Conservation (phyloP, 2,797 vertebrate species). For the Sphenopsis melanotis region DNA sequence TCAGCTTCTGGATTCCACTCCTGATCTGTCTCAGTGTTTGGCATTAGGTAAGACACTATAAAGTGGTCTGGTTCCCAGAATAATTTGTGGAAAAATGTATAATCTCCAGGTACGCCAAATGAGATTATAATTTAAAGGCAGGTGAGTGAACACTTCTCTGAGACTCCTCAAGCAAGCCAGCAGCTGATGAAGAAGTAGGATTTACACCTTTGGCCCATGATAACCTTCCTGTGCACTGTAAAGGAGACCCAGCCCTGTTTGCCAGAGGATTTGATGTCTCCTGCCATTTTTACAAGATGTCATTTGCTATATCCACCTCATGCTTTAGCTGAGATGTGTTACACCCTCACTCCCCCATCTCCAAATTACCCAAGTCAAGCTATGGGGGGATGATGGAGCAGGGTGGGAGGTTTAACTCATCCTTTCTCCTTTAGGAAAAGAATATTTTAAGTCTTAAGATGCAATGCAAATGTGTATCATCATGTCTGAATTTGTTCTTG, state of each 20-base stretch:
- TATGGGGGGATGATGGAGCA: background rate
- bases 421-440: background rate
- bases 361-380: background rate
- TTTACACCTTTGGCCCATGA: background rate
- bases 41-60: background rate
- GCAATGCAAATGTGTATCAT: fast-evolving
- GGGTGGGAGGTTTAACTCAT: background rate
- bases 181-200: background rate
- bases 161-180: background rate
- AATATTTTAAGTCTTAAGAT: background rate
- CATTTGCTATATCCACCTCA: background rate
- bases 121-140: background rate
- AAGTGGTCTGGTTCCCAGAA: background rate
- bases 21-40: background rate
- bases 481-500: background rate
- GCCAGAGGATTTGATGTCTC: background rate
- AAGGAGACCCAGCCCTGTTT: background rate
- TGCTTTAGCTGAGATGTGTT: background rate
- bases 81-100: background rate
- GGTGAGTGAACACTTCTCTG: background rate
- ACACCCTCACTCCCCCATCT: background rate
- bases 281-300: background rate
- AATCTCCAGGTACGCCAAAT: background rate
- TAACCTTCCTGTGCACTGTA: background rate
- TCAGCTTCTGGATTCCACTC: background rate